Conservation (phyloP, 2,888 invertebrate species). For the Caenorhabditis sp. region DNA sequence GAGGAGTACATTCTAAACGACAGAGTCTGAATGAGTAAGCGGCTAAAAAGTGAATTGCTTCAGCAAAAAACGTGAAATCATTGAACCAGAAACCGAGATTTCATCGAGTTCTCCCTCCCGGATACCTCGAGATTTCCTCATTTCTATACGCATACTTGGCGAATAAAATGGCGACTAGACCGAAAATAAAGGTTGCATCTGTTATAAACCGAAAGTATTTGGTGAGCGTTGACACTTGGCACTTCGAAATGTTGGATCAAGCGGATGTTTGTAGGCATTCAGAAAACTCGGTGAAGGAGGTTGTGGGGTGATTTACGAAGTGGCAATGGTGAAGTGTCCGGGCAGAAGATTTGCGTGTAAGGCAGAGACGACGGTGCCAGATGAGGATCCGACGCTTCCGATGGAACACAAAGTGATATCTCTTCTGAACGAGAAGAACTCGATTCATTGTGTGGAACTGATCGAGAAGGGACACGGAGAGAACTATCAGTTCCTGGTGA, state of each 20-base stretch:
- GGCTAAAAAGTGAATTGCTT: too few relatives aligned
- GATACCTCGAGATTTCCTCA: too few relatives aligned
- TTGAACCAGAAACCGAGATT: constrained; percentile 3
- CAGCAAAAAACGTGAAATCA: constrained; percentile 15
- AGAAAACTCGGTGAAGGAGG: constrained; percentile 70
- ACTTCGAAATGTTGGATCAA: neutral
- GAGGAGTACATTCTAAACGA: constrained; percentile 30
- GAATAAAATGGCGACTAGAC: constrained; percentile 49
- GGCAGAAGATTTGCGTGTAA: constrained; percentile 59
- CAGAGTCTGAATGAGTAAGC: too few relatives aligned
- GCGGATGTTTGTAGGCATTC: constrained; percentile 46
- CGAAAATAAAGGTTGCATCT: constrained; percentile 62
- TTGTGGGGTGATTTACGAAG: constrained; percentile 69
- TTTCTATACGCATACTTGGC: too few relatives aligned
- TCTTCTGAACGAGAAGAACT: constrained; percentile 56
- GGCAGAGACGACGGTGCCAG: constrained; percentile 63
- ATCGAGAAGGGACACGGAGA: constrained; percentile 60
- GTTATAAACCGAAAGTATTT: constrained; percentile 65
- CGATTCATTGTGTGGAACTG: constrained; percentile 51
- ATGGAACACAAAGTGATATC: constrained; percentile 64
- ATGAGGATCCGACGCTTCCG: constrained; percentile 66
- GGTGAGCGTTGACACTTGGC: constrained; percentile 15
- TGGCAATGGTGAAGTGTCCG: constrained; percentile 59
- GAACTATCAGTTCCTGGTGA: constrained; percentile 67
- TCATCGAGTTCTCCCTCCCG: too few relatives aligned